Conservation (phyloP, 2,888 invertebrate genomes). For the Scrobipalpa atriplicella region DNA sequence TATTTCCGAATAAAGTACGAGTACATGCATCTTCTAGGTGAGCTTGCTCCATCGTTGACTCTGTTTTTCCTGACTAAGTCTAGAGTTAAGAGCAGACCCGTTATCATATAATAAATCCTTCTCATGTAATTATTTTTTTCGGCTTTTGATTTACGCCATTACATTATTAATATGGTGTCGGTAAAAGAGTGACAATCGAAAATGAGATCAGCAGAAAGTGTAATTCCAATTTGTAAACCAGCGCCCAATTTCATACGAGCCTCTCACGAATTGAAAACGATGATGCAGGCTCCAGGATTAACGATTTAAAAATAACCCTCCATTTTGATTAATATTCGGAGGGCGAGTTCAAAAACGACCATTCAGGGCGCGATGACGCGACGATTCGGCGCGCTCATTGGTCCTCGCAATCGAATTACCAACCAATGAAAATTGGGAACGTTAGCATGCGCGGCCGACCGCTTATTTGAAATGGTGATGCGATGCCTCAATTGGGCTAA, state of each 20-base stretch:
- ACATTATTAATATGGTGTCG: too few species aligned
- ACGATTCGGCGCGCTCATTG: slow-evolving; percentile 25
- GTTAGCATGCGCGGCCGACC: slow-evolving; percentile 27
- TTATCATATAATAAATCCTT: too few species aligned
- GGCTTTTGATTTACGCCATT: too few species aligned
- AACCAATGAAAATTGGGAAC: slow-evolving; percentile 25
- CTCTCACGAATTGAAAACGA: slow-evolving; percentile 7
- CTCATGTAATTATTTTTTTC: too few species aligned
- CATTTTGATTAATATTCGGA: slow-evolving; percentile 22
- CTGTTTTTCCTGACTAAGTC: too few species aligned
- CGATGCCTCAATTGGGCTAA: slow-evolving; percentile 24
- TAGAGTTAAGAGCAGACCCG: too few species aligned
- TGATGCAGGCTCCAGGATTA: slow-evolving; percentile 18
- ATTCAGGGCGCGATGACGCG: slow-evolving; percentile 24
- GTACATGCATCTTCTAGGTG: too few species aligned
- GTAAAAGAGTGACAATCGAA: too few species aligned
- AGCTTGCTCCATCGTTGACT: too few species aligned
- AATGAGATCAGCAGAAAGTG: slow-evolving; percentile 3
- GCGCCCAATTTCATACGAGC: slow-evolving; percentile 11
- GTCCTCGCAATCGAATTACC: slow-evolving; percentile 21
- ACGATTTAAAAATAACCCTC: slow-evolving; percentile 21
- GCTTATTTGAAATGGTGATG: slow-evolving; percentile 27
- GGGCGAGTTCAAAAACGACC: slow-evolving; percentile 19
- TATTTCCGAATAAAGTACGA: too few species aligned
- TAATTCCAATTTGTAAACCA: slow-evolving; percentile 3